phyloP scores from a whole-genome alignment of 2,888 invertebrate species.

The Cephonodes hylas region DNA sequence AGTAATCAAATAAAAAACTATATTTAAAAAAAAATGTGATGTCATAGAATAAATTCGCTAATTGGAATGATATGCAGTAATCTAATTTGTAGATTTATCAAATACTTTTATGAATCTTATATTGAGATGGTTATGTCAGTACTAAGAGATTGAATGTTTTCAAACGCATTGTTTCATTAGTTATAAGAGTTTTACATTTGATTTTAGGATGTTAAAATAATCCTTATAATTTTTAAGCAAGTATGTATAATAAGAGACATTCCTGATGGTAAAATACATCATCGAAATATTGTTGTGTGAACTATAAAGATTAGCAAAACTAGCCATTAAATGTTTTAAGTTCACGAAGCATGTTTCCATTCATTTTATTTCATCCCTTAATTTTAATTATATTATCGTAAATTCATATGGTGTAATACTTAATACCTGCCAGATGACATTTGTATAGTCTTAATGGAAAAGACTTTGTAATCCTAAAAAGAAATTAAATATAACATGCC shows the following conservation, averaged over 20 bases:
- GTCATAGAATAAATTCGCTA: too few species aligned
- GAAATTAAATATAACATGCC: background rate
- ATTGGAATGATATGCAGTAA: too few species aligned
- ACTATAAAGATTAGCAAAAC: background rate
- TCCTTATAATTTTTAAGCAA: background rate
- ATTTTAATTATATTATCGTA: conserved; percentile 20
- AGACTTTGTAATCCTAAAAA: too few species aligned
- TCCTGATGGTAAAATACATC: background rate
- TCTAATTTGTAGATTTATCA: too few species aligned
- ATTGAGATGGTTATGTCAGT: background rate
- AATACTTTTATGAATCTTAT: background rate
- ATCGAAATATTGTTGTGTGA: conserved; percentile 9
- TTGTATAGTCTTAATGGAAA: too few species aligned
- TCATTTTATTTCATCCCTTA: background rate
- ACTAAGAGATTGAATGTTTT: background rate
- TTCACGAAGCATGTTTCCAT: conserved; percentile 8
- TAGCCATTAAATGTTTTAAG: background rate
- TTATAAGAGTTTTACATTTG: background rate
- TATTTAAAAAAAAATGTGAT: too few species aligned
- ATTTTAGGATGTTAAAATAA: background rate
- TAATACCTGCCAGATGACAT: too few species aligned
- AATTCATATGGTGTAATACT: conserved; percentile 7
- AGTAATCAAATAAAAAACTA: too few species aligned
- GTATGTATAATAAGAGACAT: background rate
- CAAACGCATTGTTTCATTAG: background rate